These are phyloP conservation scores for Hyppa rectilinea DNA, from an alignment of 2,888 invertebrate species.

Conservation along the genomic window DNA sequence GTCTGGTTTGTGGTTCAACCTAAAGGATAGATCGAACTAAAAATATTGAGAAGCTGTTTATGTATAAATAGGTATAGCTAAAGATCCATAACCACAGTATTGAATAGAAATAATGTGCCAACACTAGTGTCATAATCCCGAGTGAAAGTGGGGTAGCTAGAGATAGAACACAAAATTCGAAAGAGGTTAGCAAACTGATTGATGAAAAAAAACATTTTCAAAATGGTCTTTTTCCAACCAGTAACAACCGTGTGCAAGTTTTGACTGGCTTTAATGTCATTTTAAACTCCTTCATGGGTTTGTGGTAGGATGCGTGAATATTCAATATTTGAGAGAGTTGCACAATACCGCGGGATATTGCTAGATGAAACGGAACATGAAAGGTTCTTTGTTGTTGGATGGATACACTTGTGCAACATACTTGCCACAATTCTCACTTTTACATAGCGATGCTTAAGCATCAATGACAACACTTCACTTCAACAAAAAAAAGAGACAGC, in stretches of 20 bases:
- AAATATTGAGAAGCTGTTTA: neutral
- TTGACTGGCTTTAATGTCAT: neutral
- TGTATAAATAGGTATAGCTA: neutral
- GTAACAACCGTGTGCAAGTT: neutral
- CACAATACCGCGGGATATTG: conserved; percentile 8
- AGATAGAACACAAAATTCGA: neutral
- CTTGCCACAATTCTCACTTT: conserved; percentile 1
- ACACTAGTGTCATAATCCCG: neutral
- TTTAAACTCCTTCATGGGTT: neutral
- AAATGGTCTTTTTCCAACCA: neutral
- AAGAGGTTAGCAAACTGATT: neutral
- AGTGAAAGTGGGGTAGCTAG: neutral
- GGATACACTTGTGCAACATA: neutral
- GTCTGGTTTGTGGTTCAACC: conserved; percentile 15
- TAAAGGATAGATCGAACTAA: conserved; percentile 1
- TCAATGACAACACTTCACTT: conserved; percentile 13
- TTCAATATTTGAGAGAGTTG: conserved; percentile 21
- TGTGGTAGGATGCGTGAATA: neutral
- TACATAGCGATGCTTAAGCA: neutral
- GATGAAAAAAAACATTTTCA: no score
- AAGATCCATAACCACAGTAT: neutral
- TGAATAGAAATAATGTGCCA: neutral
- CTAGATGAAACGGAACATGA: conserved; percentile 20
- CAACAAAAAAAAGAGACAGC: no score
- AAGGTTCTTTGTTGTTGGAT: conserved; percentile 10